Evolutionary conservation across 2,888 invertebrate species (phyloP), one percentile per base, ranked within the genome.

Genomic region (Abscondita cerata): DNA sequence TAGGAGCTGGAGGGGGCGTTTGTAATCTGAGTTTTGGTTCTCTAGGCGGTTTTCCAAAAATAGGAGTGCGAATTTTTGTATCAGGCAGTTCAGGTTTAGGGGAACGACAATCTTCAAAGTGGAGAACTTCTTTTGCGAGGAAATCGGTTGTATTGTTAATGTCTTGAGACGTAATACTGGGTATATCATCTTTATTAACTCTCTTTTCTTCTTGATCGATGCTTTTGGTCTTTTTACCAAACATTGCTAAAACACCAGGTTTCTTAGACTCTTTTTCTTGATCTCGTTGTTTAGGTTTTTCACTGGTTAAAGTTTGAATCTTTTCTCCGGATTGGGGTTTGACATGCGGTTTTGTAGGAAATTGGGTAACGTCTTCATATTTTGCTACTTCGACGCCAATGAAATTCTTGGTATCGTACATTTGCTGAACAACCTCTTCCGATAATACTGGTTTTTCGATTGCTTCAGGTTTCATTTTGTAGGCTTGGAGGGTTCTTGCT

Each of bases 141-240:
- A 73, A 71, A 6, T 64, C 55, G 8, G 55, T 47, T 9, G 70
- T 67, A 55, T 69, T 68, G 12, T 58, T 58, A 40, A 69, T 69
- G 46, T 68, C 64, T 56, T 65, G 15, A 13, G 40, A 2, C 2
- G 40, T 40, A 13, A 40, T 8, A 15, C 1, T 40, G n/a, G 40
- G 40, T 40, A 40, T 13, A 2, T n/a, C 11, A 9, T 36, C 36
- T n/a, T 36, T 12, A 6, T 31, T 31, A 6, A 2, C 5, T 36
- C 11, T 61, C 8, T 67, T 50, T 18, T 65, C 59, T 52, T 59
- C 62, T 33, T 52, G 12, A 53, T 67, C 64, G 58, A 64, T 59
- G 59, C 66, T 63, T 59, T 64, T 66, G 59, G 59, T 61, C 60
- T 69, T 67, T 46, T 70, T 72, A 6, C 66, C 65, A 64, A 72